A percentile compares a stretch with the other conserved stretches of the same genome.
These are phyloP conservation scores for Aphodius sticticus DNA, from an alignment of 2,888 invertebrate species.

Conservation along the genomic window DNA sequence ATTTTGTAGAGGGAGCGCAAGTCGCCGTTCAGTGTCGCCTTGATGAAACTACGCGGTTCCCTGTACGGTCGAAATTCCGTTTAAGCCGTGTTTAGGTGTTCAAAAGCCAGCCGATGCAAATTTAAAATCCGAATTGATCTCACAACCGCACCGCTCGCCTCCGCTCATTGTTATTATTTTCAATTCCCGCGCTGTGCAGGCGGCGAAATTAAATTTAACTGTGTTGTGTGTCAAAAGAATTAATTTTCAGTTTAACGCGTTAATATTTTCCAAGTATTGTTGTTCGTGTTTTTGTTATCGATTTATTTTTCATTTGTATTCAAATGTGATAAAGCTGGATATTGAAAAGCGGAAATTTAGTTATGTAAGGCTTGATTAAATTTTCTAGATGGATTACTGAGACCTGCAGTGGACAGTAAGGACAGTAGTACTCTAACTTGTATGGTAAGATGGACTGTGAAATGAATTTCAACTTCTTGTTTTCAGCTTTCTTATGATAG, in stretches of 20 bases:
- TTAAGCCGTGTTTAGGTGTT: neutral
- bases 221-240: neutral
- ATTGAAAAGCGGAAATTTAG: neutral
- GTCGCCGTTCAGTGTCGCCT: neutral
- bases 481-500: too few species aligned
- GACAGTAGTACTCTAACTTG: too few species aligned
- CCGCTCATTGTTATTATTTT: neutral
- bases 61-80: neutral
- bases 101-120: conserved; percentile 4
- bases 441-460: too few species aligned
- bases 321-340: neutral
- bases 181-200: neutral
- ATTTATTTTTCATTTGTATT: neutral
- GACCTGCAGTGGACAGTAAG: too few species aligned
- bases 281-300: neutral
- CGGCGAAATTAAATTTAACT: neutral
- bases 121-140: neutral
- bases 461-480: too few species aligned
- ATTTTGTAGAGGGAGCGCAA: neutral
- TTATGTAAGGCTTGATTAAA: too few species aligned
- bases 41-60: neutral
- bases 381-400: too few species aligned
- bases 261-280: neutral
- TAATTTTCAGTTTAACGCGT: neutral
- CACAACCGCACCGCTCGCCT: neutral